Base-by-base conservation (phyloP, 1,140 invertebrate genomes). In the Apis cerana region DNA sequence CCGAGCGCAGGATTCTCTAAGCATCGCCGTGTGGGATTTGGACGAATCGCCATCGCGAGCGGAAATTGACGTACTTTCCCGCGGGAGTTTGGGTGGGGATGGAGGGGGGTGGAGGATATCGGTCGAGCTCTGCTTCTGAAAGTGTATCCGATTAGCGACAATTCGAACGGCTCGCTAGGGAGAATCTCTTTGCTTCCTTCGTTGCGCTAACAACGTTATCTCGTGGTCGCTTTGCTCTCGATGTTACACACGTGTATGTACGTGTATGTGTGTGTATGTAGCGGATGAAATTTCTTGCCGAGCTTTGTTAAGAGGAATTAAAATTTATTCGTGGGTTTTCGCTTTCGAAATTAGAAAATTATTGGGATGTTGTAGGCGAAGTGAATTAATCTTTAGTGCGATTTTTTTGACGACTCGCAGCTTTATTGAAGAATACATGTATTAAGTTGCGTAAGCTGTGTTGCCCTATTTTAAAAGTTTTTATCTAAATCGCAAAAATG, bases 61-160 rank as follows among this genome's bases (percentile, higher is more conserved):
- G 84, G 69, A 85, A 85, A 85, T 85, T 85, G 82, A 77, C 76
- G 84, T 85, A 65, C 75, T 74, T 83, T 84, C 74, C 67, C 68
- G 76, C 54, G 67, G 75, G 82, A 84, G 58, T 54, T 84, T 62
- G 68, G 27, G 27, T 27, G 12, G 58, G 50, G 61, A 56, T n/a
- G 65, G 58, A 54, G 65, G 58, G 54, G 58, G 61, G 58, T 52
- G 83, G 27, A 58, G 69, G 75, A 85, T 84, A 69, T 79, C 65
- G 54, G 21, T 5, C 72, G 62, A 43, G 21, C 54, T 52, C n/a
- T 59, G 15, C 65, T 65, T 13, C 48, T 64, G 61, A 80, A 80
- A 67, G 54, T 80, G 77, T 84, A 77, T 80, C 82, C 82, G 85
- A 86, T 86, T 86, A 84, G 77, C 82, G 72, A 84, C 72, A 67